Evolutionary conservation across 2,113 vertebrate species (phyloP).

Genomic region (Aptenodytes forsteri): DNA sequence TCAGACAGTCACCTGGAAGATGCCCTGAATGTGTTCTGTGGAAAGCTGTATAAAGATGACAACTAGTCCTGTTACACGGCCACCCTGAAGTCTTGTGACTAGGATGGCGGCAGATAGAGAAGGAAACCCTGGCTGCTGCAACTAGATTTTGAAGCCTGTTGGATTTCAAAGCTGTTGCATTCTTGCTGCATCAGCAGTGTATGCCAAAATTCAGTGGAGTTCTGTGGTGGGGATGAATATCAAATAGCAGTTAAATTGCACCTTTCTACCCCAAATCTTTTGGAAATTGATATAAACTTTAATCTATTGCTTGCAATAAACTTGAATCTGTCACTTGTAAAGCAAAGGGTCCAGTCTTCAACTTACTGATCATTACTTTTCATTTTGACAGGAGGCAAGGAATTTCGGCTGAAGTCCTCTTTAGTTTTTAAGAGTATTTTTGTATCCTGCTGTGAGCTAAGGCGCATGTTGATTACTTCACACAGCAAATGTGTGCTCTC

Average conservation of each 20-base stretch:
- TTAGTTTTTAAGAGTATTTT: background rate
- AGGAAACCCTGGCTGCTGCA: background rate
- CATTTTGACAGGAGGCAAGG: background rate
- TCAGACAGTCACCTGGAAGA: background rate
- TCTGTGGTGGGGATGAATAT: background rate
- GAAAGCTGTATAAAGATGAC: background rate
- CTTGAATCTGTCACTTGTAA: background rate
- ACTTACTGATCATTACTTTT: background rate
- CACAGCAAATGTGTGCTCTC: background rate
- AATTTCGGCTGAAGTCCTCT: background rate
- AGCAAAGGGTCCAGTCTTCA: background rate
- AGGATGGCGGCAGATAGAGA: background rate
- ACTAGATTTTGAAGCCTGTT: background rate
- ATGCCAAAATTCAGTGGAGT: background rate
- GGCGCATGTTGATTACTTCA: background rate
- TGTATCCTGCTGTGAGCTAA: background rate
- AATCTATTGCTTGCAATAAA: background rate
- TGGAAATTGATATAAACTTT: background rate
- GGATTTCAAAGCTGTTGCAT: background rate
- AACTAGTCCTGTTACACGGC: accelerated
- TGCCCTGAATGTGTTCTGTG: background rate
- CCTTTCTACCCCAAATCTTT: background rate
- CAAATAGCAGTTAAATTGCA: background rate
- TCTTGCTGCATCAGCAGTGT: background rate
- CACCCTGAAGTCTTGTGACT: background rate